phyloP scores from a whole-genome alignment of 1,140 invertebrate species.

The Bemisia tabaci region DNA sequence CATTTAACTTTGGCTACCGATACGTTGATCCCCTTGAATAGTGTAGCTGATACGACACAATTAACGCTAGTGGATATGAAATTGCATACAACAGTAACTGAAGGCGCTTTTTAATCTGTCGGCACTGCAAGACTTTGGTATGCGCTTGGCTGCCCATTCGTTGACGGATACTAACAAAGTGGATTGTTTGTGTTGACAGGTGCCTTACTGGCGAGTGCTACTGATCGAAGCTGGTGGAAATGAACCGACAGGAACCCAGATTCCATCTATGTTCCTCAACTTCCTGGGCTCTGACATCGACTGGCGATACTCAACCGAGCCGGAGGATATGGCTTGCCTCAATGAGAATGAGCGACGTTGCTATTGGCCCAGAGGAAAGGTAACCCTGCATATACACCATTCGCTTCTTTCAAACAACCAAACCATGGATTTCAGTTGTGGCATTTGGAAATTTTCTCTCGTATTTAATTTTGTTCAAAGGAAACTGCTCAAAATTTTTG shows the following conservation, averaged over 20 bases:
- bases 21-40: no score
- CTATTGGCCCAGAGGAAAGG: slow-evolving; percentile 73
- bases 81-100: no score
- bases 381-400: slow-evolving; percentile 28
- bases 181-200: no score
- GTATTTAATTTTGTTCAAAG: neutral
- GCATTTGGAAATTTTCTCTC: neutral
- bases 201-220: slow-evolving; percentile 61
- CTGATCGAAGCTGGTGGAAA: slow-evolving; percentile 69
- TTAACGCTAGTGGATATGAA: no score
- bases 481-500: no score
- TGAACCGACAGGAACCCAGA: slow-evolving; percentile 67
- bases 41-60: no score
- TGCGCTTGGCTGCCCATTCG: no score
- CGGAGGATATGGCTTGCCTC: slow-evolving; percentile 68
- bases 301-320: slow-evolving; percentile 75
- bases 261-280: slow-evolving; percentile 72
- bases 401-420: neutral
- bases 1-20: no score
- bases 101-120: no score
- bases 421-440: neutral
- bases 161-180: no score
- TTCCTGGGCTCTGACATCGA: slow-evolving; percentile 69
- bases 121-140: no score
- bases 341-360: slow-evolving; percentile 55